Evolutionary conservation across 2,797 vertebrate species (phyloP).

Genomic region (Otolemur crassicaudatus): DNA sequence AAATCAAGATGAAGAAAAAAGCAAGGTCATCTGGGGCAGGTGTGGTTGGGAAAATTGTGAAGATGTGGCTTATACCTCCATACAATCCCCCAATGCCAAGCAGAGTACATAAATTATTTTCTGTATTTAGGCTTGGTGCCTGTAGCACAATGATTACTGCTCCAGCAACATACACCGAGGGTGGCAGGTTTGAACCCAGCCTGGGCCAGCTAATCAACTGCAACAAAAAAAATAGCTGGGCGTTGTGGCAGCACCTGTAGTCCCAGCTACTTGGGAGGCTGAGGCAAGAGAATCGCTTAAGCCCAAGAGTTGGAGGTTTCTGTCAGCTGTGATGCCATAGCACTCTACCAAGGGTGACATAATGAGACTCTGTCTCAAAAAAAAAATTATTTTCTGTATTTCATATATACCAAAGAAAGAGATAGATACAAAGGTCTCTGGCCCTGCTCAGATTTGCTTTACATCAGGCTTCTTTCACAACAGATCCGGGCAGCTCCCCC

Average conservation of each 20-base stretch:
- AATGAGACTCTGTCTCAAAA: too few species aligned
- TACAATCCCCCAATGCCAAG: neutral
- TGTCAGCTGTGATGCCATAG: too few species aligned
- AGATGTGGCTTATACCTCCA: neutral
- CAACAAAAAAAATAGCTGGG: too few species aligned
- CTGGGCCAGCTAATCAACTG: too few species aligned
- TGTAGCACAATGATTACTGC: too few species aligned
- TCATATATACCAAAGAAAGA: neutral
- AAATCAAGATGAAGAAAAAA: constrained; percentile 4
- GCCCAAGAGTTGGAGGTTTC: too few species aligned
- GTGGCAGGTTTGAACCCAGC: too few species aligned
- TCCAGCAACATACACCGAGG: too few species aligned
- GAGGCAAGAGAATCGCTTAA: too few species aligned
- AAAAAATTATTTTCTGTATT: neutral
- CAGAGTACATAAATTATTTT: neutral
- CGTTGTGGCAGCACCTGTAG: too few species aligned
- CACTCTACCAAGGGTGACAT: too few species aligned
- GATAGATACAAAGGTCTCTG: neutral
- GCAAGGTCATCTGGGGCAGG: neutral
- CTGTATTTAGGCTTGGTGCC: neutral
- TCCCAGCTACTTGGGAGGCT: too few species aligned
- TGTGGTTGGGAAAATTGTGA: neutral
- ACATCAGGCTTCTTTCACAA: neutral
- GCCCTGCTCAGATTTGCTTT: neutral
- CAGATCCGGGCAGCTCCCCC: neutral